Evolutionary conservation across 2,888 invertebrate species (phyloP), one percentile per base, ranked within the genome.

Genomic region (Scaptomyza reducta): DNA sequence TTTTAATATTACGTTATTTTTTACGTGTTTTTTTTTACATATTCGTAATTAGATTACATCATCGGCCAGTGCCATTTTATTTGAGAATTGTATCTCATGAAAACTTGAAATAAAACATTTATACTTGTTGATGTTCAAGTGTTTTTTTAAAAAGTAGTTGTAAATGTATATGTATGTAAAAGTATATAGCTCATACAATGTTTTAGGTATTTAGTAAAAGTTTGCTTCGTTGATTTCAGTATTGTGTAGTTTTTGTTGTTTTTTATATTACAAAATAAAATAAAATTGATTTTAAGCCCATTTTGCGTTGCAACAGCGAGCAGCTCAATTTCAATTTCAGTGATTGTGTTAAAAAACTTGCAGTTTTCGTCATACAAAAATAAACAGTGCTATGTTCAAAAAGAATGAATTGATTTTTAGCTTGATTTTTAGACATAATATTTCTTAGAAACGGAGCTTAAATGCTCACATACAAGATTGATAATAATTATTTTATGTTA

Each of bases 161-260:
- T 51, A 54, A 65, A 42, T 56, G 49, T 54, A 51, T 63, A 61
- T 44, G 51, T 38, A 56, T 71, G 58, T 51, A 70, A 59, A 65
- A 65, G 45, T 65, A 44, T 62, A 33, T 41, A 64, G 49, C 11
- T 45, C 9, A 25, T 44, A 51, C 46, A 33, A 47, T n/a, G n/a
- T n/a, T n/a, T n/a, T n/a, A n/a, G n/a, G 40, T 46, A 38, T 55
- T 7, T 59, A 72, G 57, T 82, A 65, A 67, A 68, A 83, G 57
- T 83, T 62, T 44, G 42, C 25, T 86, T 85, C 79, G 79, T 85
- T 80, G 83, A 85, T 85, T 71, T 66, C 16, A 70, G 76, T 65
- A 42, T 57, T 74, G 62, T 67, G 18, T 61, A n/a, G 6, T 69
- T 58, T 42, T 31, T 53, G n/a, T 70, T n/a, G n/a, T n/a, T n/a